Evolutionary conservation across 1,140 invertebrate genomes (phyloP).

Genomic region (Papilio polytes): DNA sequence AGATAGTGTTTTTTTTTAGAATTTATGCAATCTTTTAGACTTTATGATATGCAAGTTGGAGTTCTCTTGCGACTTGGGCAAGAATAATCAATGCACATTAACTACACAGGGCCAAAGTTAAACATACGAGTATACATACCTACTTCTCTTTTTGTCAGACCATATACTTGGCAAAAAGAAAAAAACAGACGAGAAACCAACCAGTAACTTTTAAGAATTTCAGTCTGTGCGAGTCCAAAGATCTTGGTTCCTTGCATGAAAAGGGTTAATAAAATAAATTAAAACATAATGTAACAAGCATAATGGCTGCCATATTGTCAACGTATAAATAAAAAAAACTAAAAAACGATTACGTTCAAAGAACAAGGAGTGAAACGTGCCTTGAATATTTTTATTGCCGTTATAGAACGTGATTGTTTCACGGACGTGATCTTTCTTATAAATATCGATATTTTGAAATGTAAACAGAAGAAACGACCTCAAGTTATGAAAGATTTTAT

Average conservation of each 20-base stretch:
- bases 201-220: too few relatives aligned
- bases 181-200: too few relatives aligned
- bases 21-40: too few relatives aligned
- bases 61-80: too few relatives aligned
- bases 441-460: constrained; percentile 53
- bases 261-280: background rate
- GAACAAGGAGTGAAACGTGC: constrained; percentile 49
- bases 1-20: background rate
- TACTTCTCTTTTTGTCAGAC: too few relatives aligned
- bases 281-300: background rate
- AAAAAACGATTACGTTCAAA: constrained; percentile 20
- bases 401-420: constrained; percentile 53
- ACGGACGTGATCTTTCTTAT: constrained; percentile 57
- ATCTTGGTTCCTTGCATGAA: background rate
- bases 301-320: background rate
- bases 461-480: constrained; percentile 48
- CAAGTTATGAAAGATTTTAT: constrained; percentile 54
- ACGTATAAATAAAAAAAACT: background rate
- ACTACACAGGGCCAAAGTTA: too few relatives aligned
- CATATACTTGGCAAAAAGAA: too few relatives aligned
- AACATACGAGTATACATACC: too few relatives aligned
- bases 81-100: too few relatives aligned
- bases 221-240: too few relatives aligned
- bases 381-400: constrained; percentile 44
- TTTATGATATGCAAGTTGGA: too few relatives aligned